phyloP scores from a whole-genome alignment of 2,888 invertebrate genomes.

The Dinocampus coccinellae region DNA sequence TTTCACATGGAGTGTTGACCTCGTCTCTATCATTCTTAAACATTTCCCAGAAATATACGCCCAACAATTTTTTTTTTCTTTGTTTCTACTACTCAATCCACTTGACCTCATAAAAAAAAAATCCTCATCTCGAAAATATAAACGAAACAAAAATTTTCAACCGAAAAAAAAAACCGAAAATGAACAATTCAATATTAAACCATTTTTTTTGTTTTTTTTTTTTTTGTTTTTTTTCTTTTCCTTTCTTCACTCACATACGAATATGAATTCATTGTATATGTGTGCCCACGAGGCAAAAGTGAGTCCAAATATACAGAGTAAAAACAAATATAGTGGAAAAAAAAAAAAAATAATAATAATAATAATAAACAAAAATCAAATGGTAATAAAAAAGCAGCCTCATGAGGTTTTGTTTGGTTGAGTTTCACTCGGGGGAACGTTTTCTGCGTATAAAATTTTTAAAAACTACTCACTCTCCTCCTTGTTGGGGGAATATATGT shows the following conservation, averaged over 20 bases:
- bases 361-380: not conserved
- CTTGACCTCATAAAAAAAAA: not conserved
- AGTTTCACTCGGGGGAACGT: conserved; percentile 25
- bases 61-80: not conserved
- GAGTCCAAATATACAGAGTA: not conserved
- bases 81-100: not conserved
- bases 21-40: not conserved
- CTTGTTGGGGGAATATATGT: conserved; percentile 19
- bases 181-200: not conserved
- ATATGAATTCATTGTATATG: not conserved
- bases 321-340: not conserved
- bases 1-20: not conserved
- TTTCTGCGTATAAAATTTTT: conserved; percentile 28
- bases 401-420: conserved; percentile 14
- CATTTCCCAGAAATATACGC: not conserved
- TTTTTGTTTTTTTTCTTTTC: not conserved
- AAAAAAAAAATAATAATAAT: conserved; percentile 6
- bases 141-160: not conserved
- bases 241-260: not conserved
- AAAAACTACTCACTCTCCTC: conserved; percentile 18
- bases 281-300: not conserved
- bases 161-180: not conserved
- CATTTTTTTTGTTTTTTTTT: not conserved
- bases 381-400: not conserved
- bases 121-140: not conserved